A percentile compares a stretch with the other conserved stretches of the same genome.
Evolutionary conservation across 2,113 vertebrate genomes (phyloP).

Genomic region (Salvelinus alpinus): DNA sequence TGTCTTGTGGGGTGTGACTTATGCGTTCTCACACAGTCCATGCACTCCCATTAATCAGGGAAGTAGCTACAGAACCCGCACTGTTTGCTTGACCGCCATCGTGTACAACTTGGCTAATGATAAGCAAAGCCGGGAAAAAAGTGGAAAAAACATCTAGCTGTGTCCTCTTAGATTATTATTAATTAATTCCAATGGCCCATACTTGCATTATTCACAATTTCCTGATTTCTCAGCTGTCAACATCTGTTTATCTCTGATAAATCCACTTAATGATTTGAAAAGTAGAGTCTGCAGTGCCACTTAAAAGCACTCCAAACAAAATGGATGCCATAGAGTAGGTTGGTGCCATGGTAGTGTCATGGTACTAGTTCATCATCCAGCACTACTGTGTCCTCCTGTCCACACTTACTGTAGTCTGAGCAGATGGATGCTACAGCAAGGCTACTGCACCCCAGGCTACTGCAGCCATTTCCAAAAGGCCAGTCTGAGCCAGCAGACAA

Average conservation of each 20-base stretch:
- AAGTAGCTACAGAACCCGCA: slow-evolving; percentile 12
- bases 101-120: background rate
- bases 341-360: slow-evolving; percentile 44
- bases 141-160: background rate
- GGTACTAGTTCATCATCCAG: slow-evolving; percentile 29
- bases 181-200: background rate
- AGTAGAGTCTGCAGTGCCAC: slow-evolving; percentile 9
- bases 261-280: slow-evolving; percentile 41
- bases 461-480: slow-evolving; percentile 62
- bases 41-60: slow-evolving; percentile 28
- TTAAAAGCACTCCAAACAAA: slow-evolving; percentile 42
- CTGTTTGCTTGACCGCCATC: slow-evolving; percentile 8
- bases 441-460: slow-evolving; percentile 52
- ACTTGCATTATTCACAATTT: no score
- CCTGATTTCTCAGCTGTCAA: slow-evolving; percentile 20
- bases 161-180: slow-evolving; percentile 25
- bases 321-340: slow-evolving; percentile 28
- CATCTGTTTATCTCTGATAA: slow-evolving; percentile 32
- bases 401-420: slow-evolving; percentile 49
- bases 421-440: slow-evolving; percentile 63
- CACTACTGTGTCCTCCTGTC: slow-evolving; percentile 49
- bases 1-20: no score
- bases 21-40: background rate
- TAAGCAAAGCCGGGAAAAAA: slow-evolving; percentile 4
- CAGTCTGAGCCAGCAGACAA: slow-evolving; percentile 45